Evolutionary conservation across 2,888 invertebrate genomes (phyloP), one percentile per base, ranked within the genome.

Genomic region (Drosophila gaucha): DNA sequence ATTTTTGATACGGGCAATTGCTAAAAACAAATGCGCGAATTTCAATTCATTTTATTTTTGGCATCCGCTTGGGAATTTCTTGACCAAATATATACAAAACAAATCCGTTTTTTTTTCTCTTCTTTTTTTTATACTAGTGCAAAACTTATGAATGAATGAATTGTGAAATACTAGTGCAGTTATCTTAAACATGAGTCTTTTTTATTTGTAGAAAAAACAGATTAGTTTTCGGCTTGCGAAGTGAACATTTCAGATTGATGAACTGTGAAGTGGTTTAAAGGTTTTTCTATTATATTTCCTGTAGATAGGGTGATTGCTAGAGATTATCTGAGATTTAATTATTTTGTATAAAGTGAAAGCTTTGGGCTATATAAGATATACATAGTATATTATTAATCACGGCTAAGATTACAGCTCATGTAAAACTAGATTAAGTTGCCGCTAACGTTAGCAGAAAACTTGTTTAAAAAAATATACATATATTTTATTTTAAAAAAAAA

Each of bases 1-100:
- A 75, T 66, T 64, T 77, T 68, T 58, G 67, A 49, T 63, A 67
- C 51, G 74, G 58, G 58, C 58, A 63, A 67, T 67, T 69, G 63
- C 55, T 10, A 26, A 52, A 64, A 39, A 22, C 26, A 36, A 54
- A 50, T 38, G 38, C 4, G 38, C 62, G 62, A 76, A 33, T 16
- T 47, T 14, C 18, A 35, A 50, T 51, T 56, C 30, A 36, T 3
- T 33, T 30, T n/a, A 46, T 59, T 73, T 72, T 58, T 55, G 31
- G 18, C 47, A 33, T 3, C 8, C 10, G 8, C 35, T 51, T 59
- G 20, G 71, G 63, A 63, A 71, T 80, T 67, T 43, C 46, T 50
- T 62, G 38, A 20, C 52, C 56, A 69, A 68, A 66, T 75, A 68
- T 74, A 68, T 51, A 55, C 35, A 62, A 67, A 36, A 31, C 16